phyloP scores from a whole-genome alignment of 2,888 invertebrate species.

The Cistogaster globosa region DNA sequence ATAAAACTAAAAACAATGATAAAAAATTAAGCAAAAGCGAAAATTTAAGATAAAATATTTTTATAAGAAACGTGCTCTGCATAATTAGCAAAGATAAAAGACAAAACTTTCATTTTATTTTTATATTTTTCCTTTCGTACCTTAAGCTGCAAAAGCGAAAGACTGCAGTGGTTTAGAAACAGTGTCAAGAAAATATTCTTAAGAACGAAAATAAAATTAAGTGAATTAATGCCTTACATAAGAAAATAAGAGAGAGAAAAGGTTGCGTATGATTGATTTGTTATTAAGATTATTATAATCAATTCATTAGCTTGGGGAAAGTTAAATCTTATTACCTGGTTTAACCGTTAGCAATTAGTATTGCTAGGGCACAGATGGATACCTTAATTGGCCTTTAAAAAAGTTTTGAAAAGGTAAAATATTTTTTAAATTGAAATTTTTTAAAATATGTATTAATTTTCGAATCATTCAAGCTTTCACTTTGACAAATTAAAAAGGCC shows the following conservation, averaged over 20 bases:
- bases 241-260: neutral
- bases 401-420: too few relatives aligned
- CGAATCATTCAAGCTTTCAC: too few relatives aligned
- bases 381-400: too few relatives aligned
- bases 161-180: constrained; percentile 33
- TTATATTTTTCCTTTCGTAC: neutral
- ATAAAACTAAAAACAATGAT: constrained; percentile 3
- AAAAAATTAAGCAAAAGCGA: neutral
- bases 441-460: too few relatives aligned
- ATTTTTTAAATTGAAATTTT: too few relatives aligned
- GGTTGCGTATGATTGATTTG: neutral
- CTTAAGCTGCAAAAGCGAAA: constrained; percentile 18
- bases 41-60: constrained; percentile 40
- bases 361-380: too few relatives aligned
- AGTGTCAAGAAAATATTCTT: constrained; percentile 40
- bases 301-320: too few relatives aligned
- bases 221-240: constrained; percentile 4
- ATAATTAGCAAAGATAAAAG: constrained; percentile 58
- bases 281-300: too few relatives aligned
- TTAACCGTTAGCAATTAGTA: too few relatives aligned
- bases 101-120: constrained; percentile 38
- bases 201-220: constrained; percentile 31
- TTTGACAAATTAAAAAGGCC: too few relatives aligned
- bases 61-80: constrained; percentile 64
- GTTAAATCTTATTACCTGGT: too few relatives aligned